These are phyloP conservation scores for Gastrophysa polygoni DNA, from an alignment of 2,888 invertebrate genomes.

Conservation along the genomic window DNA sequence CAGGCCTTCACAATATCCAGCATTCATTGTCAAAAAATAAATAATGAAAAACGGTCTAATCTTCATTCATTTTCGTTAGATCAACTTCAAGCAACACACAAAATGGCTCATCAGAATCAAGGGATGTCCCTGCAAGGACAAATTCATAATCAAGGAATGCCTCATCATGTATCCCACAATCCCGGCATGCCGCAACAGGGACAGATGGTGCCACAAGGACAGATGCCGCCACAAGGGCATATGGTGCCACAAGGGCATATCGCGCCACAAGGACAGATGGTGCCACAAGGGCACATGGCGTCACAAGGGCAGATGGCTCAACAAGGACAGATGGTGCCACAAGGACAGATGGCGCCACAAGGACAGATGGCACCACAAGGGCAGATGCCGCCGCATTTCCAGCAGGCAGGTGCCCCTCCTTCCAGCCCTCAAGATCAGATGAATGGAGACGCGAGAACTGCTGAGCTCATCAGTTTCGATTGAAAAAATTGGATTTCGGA, in stretches of 20 bases:
- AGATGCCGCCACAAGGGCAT: slow-evolving; percentile 3
- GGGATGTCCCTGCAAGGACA: slow-evolving; percentile 13
- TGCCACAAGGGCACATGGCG: slow-evolving; percentile 6
- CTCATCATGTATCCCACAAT: slow-evolving; percentile 5
- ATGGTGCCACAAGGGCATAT: slow-evolving; percentile 27
- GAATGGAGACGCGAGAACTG: slow-evolving; percentile 65
- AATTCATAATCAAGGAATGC: slow-evolving; percentile 14
- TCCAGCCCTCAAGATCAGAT: slow-evolving; percentile 44
- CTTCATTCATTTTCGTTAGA: neutral
- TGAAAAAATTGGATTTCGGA: slow-evolving; percentile 54
- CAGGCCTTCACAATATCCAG: too few species aligned
- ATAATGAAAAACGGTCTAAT: too few species aligned
- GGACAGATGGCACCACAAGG: slow-evolving; percentile 22
- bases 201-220: slow-evolving; percentile 7
- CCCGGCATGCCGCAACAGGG: slow-evolving; percentile 10
- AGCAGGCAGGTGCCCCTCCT: slow-evolving; percentile 34
- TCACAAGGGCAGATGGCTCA: slow-evolving; percentile 10
- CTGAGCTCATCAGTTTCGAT: slow-evolving; percentile 83
- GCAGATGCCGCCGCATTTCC: slow-evolving; percentile 34
- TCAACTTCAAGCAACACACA: neutral
- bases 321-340: slow-evolving; percentile 8
- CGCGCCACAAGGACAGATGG: slow-evolving; percentile 24
- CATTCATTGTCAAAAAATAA: too few species aligned
- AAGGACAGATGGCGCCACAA: slow-evolving; percentile 4
- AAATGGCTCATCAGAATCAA: slow-evolving; percentile 16